These are phyloP conservation scores for cat (Felis catus) DNA, from an alignment of 2,113 vertebrate species.

Conservation along the genomic window DNA sequence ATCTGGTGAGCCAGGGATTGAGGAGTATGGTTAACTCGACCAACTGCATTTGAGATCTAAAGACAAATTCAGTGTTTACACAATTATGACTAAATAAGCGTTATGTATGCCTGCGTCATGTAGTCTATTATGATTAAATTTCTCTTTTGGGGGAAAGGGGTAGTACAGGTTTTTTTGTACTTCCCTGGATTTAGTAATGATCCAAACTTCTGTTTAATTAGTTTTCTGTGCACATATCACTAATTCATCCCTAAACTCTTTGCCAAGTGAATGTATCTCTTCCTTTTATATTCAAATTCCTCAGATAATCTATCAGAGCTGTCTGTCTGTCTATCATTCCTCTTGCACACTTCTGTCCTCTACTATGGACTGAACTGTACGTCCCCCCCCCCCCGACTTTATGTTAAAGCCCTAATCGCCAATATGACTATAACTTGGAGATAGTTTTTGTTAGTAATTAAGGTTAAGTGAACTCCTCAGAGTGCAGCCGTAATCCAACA, in stretches of 20 bases:
- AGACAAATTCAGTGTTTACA: background rate
- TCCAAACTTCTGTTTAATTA: background rate
- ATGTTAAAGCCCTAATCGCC: background rate
- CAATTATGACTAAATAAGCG: slow-evolving; percentile 15
- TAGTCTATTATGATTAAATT: background rate
- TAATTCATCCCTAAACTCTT: background rate
- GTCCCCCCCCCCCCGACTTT: background rate
- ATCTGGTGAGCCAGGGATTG: background rate
- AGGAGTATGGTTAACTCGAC: background rate
- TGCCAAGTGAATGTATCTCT: background rate
- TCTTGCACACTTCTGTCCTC: background rate
- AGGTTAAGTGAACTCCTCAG: background rate
- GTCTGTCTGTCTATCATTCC: background rate
- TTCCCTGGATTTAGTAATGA: background rate
- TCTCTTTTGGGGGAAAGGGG: background rate
- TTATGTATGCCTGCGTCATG: background rate
- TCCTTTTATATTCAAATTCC: background rate
- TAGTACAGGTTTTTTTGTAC: background rate
- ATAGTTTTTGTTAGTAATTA: background rate
- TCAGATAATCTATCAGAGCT: background rate
- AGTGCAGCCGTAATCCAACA: background rate
- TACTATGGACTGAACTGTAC: background rate
- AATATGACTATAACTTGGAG: background rate
- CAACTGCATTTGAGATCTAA: background rate
- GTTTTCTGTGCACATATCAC: background rate